phyloP scores from a whole-genome alignment of 2,888 invertebrate species.

The Margaritifera margaritifera region DNA sequence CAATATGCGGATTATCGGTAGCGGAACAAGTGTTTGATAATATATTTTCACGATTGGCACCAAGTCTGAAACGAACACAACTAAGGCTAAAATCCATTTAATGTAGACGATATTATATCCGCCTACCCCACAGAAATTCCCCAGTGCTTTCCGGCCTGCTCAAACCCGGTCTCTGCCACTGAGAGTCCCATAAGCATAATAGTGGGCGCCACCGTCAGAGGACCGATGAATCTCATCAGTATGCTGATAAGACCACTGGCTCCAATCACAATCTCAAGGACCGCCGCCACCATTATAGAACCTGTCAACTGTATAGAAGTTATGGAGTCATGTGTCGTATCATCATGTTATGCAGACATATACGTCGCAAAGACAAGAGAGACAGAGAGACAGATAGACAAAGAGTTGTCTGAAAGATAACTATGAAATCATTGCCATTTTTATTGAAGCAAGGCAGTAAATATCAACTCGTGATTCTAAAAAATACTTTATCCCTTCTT shows the following conservation, averaged over 20 bases:
- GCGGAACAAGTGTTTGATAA: too few species aligned
- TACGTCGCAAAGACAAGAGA: not conserved
- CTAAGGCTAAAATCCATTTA: not conserved
- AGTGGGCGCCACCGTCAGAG: slow-evolving; percentile 88
- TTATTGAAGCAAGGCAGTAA: too few species aligned
- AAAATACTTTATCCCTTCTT: too few species aligned
- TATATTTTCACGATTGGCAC: too few species aligned
- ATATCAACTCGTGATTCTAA: too few species aligned
- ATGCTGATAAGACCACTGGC: slow-evolving; percentile 82
- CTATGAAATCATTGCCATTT: too few species aligned
- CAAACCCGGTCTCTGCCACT: slow-evolving; percentile 77
- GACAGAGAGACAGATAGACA: not conserved
- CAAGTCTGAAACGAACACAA: too few species aligned
- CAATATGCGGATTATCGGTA: not conserved
- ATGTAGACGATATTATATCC: not conserved
- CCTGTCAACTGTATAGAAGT: slow-evolving; percentile 78
- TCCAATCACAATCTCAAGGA: slow-evolving; percentile 84
- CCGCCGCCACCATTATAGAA: slow-evolving; percentile 84
- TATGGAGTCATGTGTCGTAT: not conserved
- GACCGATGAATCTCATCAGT: slow-evolving; percentile 84
- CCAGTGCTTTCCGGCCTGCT: slow-evolving; percentile 87
- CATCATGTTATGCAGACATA: not conserved
- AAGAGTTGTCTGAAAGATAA: too few species aligned
- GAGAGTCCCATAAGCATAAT: slow-evolving; percentile 87
- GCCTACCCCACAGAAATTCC: slow-evolving; percentile 85